Percentiles rank a stretch among this genome's conserved stretches.
Conservation (phyloP, 2,113 vertebrate species). For the Puma concolor region DNA sequence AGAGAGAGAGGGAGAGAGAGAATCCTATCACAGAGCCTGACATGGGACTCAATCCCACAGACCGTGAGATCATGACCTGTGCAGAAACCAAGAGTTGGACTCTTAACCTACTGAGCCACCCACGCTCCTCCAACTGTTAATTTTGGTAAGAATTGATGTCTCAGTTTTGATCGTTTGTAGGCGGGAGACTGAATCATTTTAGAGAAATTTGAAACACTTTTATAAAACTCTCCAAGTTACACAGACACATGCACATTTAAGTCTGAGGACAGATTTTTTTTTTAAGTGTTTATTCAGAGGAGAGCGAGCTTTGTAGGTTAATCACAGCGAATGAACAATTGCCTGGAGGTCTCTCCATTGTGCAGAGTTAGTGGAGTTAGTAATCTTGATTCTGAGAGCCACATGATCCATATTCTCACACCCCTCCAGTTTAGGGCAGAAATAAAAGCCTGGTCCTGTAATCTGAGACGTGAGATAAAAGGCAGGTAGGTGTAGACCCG, state of each 20-base stretch:
- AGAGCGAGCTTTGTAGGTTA: background rate
- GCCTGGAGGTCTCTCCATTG: background rate
- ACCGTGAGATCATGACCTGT: too few relatives aligned
- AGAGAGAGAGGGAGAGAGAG: too few relatives aligned
- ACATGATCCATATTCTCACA: rapidly evolving
- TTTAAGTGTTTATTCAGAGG: background rate
- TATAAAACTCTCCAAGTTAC: background rate
- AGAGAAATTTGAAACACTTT: background rate
- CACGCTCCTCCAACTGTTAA: too few relatives aligned
- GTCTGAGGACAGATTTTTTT: background rate
- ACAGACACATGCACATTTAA: background rate
- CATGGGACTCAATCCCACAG: too few relatives aligned
- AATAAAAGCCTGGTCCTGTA: background rate
- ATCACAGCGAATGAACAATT: background rate
- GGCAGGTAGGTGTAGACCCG: background rate
- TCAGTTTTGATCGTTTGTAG: background rate
- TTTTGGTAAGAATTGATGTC: background rate
- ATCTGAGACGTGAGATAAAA: background rate
- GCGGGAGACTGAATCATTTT: background rate
- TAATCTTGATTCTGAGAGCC: background rate
- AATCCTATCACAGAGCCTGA: too few relatives aligned
- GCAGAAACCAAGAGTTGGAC: too few relatives aligned
- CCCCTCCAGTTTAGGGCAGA: background rate
- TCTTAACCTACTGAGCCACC: too few relatives aligned
- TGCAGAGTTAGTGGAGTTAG: background rate